A percentile compares a stretch with the other conserved stretches of the same genome.
phyloP scores from a whole-genome alignment of 1,140 invertebrate species.

The Heliconius eleuchia region DNA sequence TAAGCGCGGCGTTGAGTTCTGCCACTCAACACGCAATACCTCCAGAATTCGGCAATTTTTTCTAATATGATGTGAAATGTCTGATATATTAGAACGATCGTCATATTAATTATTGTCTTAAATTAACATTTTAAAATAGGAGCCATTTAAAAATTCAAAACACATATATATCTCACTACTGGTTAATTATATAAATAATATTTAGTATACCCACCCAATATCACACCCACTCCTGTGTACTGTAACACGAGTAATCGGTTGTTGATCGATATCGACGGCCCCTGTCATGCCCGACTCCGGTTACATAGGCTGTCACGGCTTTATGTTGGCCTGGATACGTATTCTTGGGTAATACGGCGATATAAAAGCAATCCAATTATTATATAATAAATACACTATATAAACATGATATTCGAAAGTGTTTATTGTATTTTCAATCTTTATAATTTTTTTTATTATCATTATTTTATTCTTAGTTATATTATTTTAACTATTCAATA shows the following conservation, averaged over 20 bases:
- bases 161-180: no score
- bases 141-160: no score
- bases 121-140: no score
- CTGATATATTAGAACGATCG: no score
- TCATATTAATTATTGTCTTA: no score
- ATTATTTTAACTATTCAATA: no score
- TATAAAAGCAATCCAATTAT: background rate
- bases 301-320: constrained; percentile 23
- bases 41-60: no score
- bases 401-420: background rate
- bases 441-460: no score
- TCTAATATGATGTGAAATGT: no score
- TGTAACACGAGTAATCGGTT: constrained; percentile 16
- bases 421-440: background rate
- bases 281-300: constrained; percentile 13
- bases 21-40: no score
- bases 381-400: background rate
- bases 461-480: no score
- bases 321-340: constrained; percentile 21
- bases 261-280: constrained; percentile 23
- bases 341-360: constrained; percentile 7
- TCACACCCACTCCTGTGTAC: background rate
- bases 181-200: background rate
- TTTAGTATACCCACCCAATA: background rate
- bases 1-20: no score